Conservation (phyloP, 2,797 vertebrate species). For the Amazonetta brasiliensis region DNA sequence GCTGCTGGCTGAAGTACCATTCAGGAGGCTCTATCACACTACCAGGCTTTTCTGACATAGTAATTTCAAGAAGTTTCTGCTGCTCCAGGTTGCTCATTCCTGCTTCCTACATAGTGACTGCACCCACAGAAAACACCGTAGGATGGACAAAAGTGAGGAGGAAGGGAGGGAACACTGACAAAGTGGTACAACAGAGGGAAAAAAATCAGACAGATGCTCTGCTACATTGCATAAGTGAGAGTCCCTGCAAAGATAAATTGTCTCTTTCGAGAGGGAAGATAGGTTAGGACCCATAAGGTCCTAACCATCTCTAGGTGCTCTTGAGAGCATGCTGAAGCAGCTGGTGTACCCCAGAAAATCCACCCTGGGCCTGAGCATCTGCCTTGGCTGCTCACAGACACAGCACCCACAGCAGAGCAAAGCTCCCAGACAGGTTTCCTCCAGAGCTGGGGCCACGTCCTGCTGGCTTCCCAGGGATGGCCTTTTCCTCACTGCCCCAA, state of each 20-base stretch:
- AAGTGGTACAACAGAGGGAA: neutral
- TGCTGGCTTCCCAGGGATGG: neutral
- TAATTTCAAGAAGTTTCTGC: neutral
- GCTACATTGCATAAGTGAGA: neutral
- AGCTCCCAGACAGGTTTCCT: neutral
- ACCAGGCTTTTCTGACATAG: neutral
- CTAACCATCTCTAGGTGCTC: neutral
- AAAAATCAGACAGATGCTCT: neutral
- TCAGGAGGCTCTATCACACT: neutral
- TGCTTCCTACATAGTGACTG: neutral
- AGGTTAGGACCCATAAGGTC: neutral
- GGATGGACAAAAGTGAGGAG: neutral
- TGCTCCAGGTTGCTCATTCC: neutral
- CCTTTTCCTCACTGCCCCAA: neutral
- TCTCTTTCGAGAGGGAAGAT: neutral
- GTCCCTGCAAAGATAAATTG: neutral
- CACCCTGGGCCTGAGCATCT: neutral
- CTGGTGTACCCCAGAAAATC: neutral
- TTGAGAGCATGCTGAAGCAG: rapidly evolving
- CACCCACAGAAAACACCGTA: neutral
- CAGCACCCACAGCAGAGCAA: neutral
- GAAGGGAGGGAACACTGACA: neutral
- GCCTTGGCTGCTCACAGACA: neutral
- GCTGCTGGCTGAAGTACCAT: neutral
- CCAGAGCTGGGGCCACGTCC: neutral